Conservation (phyloP, 2,797 vertebrate genomes). For the Tadarida brasiliensis region DNA sequence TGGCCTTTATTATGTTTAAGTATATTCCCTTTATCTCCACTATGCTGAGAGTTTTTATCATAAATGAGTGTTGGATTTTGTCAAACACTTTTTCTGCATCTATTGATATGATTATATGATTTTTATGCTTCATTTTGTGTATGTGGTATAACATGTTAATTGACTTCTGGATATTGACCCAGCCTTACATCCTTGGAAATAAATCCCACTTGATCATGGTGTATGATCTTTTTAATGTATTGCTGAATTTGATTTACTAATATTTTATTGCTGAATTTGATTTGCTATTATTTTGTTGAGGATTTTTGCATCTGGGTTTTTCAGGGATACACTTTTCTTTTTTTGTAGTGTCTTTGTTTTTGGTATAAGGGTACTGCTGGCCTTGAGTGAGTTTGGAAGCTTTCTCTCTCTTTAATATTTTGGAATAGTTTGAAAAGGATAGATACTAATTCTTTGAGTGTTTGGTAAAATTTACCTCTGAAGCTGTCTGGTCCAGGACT, state of each 20-base stretch:
- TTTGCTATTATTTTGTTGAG: not conserved
- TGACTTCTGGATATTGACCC: not conserved
- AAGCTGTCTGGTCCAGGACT: not conserved
- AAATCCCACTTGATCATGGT: not conserved
- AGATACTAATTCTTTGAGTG: not conserved
- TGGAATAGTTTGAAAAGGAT: not conserved
- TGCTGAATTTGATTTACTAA: not conserved
- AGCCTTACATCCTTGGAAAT: not conserved
- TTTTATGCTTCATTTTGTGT: not conserved
- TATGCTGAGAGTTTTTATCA: not conserved
- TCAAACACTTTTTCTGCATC: not conserved
- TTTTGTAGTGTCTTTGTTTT: not conserved
- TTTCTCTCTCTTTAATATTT: not conserved
- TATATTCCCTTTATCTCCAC: not conserved
- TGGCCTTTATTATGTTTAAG: not conserved
- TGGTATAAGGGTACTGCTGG: not conserved
- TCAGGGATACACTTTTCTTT: not conserved
- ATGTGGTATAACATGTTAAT: not conserved
- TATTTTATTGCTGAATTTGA: too few relatives aligned
- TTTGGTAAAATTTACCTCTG: not conserved
- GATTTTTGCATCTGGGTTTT: not conserved
- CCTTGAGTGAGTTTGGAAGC: not conserved
- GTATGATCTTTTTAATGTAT: not conserved
- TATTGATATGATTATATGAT: not conserved
- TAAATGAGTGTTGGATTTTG: not conserved